Base-by-base conservation (phyloP, 1,140 invertebrate species). In the Chelonus insularis region DNA sequence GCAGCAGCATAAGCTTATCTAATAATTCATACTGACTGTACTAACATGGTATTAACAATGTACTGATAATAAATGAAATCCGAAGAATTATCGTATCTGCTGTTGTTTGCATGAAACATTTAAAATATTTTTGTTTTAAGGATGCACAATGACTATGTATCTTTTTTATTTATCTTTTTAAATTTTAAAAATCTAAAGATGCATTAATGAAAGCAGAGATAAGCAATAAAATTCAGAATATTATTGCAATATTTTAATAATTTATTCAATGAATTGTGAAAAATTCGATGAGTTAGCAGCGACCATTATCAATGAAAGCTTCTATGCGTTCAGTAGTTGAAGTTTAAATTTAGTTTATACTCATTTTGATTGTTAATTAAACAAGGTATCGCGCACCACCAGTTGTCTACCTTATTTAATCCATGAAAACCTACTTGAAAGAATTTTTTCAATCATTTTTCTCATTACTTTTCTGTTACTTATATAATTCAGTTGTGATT, bases 121-220 rank as follows among this genome's bases (percentile, higher is more conserved):
- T n/a, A n/a, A n/a, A n/a, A 70, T 61, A 66, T 76, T 78, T 77
- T 60, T 74, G 63, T 77, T 76, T 78, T 74, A 80, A 79, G 78
- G 79, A 80, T 81, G 79, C 79, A 81, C 79, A 82, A 80, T 82
- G 79, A 82, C 78, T 80, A 82, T 82, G 78, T 79, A 78, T n/a
- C n/a, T n/a, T 55, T 62, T 55, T 58, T 57, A 63, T 20, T 39
- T 39, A 18, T 51, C 48, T n/a, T n/a, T n/a, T 18, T 34, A 43
- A 48, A 34, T 25, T 36, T 51, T 25, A 39, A 43, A 41, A 41
- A 47, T 50, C 37, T 64, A 55, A 48, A 9, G 43, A 62, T 57
- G 57, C 56, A 62, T 63, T 58, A 52, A 54, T 60, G 50, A 64
- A 50, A 32, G 45, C 34, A 14, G 39, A 60, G 57, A 57, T 39